Evolutionary conservation across 2,888 invertebrate species (phyloP), one percentile per base, ranked within the genome.

Genomic region (Chloromyia formosa): DNA sequence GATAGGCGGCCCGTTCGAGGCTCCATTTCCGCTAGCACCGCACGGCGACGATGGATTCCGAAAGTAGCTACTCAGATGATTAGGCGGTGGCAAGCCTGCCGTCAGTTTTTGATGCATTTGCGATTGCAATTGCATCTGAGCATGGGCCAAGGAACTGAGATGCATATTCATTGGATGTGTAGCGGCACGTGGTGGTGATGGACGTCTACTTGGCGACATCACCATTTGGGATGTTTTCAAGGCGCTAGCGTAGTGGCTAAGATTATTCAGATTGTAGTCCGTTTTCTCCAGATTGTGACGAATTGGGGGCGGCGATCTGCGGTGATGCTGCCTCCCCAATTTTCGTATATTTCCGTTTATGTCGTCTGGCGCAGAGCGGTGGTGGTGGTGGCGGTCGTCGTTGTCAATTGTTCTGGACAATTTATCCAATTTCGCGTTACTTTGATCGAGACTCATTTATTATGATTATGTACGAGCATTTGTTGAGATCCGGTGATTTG

Each of bases 181-280:
- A 76, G 86, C 84, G 78, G 86, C 82, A 77, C 82, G 87, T 79
- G 89, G 89, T 79, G 90, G 90, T 82, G 91, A 90, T 80, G 89
- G 89, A 84, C 90, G 87, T 82, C 90, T 88, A 82, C 89, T 90
- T 78, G 90, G 90, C 85, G 91, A 90, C 90, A 90, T 90, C 86
- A 89, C 90, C 89, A 85, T 84, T 78, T 80, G 80, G 49, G 64
- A 40, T 7, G 61, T 49, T 56, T 61, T 62, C 18, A 74, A 35
- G 12, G 74, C 62, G 23, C 49, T 62, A 9, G 64, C 23, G 61
- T 61, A 74, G n/a, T 74, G 74, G 49, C 74, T 62, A 18, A 74
- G 54, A 22, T 49, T 54, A 35, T 62, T 62, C 12, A 35, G 61
- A 62, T 64, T 69, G 56, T 40, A 56, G 40, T 69, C 56, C 20